Evolutionary conservation across 1,140 invertebrate genomes (phyloP).

Genomic region (Lerema accius): DNA sequence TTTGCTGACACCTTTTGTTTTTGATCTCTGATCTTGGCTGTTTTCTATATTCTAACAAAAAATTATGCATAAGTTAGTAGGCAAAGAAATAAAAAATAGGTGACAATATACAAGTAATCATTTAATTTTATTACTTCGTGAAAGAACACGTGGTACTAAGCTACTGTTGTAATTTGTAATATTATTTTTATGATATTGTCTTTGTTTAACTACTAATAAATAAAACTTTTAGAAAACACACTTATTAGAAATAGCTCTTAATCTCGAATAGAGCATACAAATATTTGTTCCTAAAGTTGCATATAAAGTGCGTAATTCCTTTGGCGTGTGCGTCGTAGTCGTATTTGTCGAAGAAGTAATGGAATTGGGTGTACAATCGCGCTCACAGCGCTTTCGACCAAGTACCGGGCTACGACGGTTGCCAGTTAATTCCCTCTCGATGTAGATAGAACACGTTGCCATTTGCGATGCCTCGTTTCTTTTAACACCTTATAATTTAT

Average conservation of each 20-base stretch:
- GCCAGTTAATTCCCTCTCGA: conserved; percentile 71
- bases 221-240: too few species aligned
- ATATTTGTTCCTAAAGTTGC: not conserved
- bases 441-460: conserved; percentile 72
- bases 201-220: too few species aligned
- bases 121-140: too few species aligned
- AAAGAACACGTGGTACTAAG: too few species aligned
- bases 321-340: not conserved
- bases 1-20: not conserved
- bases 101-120: too few species aligned
- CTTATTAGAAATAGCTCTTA: not conserved
- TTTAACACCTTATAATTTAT: conserved; percentile 63
- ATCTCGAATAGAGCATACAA: not conserved
- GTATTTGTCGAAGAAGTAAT: conserved; percentile 32
- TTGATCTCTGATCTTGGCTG: too few species aligned
- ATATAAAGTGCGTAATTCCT: not conserved
- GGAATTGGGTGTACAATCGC: conserved; percentile 43
- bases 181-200: too few species aligned
- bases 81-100: too few species aligned
- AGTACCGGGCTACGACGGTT: conserved; percentile 41
- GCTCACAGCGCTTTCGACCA: conserved; percentile 33
- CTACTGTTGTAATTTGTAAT: too few species aligned
- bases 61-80: too few species aligned
- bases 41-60: too few species aligned
- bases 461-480: conserved; percentile 54